Conservation (phyloP, 2,888 invertebrate species). For the Harmothoe impar region DNA sequence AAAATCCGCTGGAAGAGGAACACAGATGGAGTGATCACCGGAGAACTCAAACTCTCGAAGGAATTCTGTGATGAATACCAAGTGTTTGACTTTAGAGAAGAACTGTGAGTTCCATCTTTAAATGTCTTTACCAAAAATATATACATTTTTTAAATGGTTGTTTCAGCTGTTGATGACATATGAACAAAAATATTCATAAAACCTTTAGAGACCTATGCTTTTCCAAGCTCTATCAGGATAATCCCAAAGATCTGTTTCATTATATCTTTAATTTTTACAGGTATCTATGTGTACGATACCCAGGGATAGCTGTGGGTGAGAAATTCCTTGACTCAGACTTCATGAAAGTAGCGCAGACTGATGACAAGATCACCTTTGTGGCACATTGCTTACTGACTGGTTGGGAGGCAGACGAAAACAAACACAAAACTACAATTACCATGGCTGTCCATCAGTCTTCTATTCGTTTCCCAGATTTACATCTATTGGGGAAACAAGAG, state of each 20-base stretch:
- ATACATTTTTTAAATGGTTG: no score
- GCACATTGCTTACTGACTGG: conserved; percentile 5
- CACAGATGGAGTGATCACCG: neutral
- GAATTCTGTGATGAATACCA: neutral
- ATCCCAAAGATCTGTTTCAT: no score
- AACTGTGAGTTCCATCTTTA: no score
- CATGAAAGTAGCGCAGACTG: neutral
- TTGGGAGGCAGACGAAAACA: neutral
- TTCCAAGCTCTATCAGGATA: no score
- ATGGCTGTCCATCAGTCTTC: conserved; percentile 7
- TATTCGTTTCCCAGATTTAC: neutral
- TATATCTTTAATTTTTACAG: no score
- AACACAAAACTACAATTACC: neutral
- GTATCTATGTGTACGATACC: conserved; percentile 38
- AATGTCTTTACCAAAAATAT: no score
- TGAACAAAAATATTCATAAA: no score
- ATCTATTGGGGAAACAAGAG: neutral
- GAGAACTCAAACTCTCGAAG: neutral
- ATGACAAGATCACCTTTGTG: conserved; percentile 8
- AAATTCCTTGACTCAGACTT: neutral
- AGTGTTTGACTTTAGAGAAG: neutral
- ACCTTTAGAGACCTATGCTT: no score
- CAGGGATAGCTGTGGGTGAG: neutral
- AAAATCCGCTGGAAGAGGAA: neutral
- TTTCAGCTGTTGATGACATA: no score